These are phyloP conservation scores for Cyphomyrmex costatus DNA, from an alignment of 1,140 invertebrate species.

Conservation along the genomic window DNA sequence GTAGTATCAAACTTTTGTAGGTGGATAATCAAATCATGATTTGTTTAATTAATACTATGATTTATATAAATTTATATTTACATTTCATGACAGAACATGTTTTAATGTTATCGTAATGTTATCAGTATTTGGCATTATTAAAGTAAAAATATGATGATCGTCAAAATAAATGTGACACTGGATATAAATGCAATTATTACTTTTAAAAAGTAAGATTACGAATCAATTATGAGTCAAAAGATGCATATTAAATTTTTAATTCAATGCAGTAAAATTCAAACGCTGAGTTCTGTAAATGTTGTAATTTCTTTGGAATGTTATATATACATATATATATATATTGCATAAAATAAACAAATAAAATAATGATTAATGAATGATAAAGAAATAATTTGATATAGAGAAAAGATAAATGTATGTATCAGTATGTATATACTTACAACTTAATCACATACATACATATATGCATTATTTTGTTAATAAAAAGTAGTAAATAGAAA, in stretches of 20 bases:
- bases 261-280: constrained; percentile 31
- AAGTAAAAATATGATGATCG: constrained; percentile 45
- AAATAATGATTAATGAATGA: constrained; percentile 37
- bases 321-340: constrained; percentile 11
- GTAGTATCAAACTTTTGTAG: constrained; percentile 1
- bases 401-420: constrained; percentile 6
- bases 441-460: constrained; percentile 15
- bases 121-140: constrained; percentile 42
- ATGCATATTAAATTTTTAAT: constrained; percentile 37
- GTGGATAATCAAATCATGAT: constrained; percentile 22
- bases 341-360: constrained; percentile 33
- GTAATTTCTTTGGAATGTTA: constrained; percentile 64
- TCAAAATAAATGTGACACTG: constrained; percentile 26
- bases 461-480: background rate
- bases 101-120: constrained; percentile 17
- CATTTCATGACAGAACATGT: constrained; percentile 27
- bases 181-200: constrained; percentile 61
- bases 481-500: constrained; percentile 18
- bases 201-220: background rate
- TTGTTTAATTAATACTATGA: constrained; percentile 7
- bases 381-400: constrained; percentile 22
- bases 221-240: background rate
- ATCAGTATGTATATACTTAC: background rate
- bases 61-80: constrained; percentile 32
- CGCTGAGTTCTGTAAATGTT: constrained; percentile 34